phyloP scores from a whole-genome alignment of 2,113 vertebrate species.

The Rhinichthys klamathensis region DNA sequence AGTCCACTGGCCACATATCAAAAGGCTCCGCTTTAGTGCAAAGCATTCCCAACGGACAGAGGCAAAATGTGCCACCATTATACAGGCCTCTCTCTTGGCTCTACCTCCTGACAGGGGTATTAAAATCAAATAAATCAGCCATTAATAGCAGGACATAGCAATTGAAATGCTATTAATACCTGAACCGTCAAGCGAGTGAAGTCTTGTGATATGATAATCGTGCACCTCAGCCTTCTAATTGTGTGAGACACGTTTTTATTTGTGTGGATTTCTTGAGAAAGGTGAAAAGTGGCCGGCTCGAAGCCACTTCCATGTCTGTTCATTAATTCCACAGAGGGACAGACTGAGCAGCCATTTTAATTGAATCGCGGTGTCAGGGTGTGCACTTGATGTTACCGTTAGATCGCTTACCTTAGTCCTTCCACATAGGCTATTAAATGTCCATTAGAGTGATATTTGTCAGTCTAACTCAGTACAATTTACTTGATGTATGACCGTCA shows the following conservation, averaged over 20 bases:
- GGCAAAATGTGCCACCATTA: conserved; percentile 70
- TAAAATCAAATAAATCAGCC: conserved; percentile 85
- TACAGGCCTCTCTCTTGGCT: conserved; percentile 66
- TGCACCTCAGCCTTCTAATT: conserved; percentile 67
- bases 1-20: conserved; percentile 68
- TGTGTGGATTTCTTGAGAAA: conserved; percentile 60
- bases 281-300: conserved; percentile 54
- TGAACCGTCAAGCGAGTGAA: conserved; percentile 65
- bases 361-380: conserved; percentile 25
- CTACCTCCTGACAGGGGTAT: conserved; percentile 79
- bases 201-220: conserved; percentile 62
- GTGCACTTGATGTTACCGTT: conserved; percentile 43
- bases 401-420: conserved; percentile 45
- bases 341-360: conserved; percentile 39
- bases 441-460: conserved; percentile 59
- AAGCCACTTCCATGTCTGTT: conserved; percentile 9
- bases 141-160: conserved; percentile 76
- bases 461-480: conserved; percentile 52
- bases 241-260: conserved; percentile 70
- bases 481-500: conserved; percentile 58
- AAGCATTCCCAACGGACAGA: conserved; percentile 67
- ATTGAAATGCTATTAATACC: conserved; percentile 79
- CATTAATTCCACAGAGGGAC: conserved; percentile 42
- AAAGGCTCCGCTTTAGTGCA: conserved; percentile 69
- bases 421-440: conserved; percentile 52